phyloP scores from a whole-genome alignment of 2,113 vertebrate species.

The Carassius carassius region DNA sequence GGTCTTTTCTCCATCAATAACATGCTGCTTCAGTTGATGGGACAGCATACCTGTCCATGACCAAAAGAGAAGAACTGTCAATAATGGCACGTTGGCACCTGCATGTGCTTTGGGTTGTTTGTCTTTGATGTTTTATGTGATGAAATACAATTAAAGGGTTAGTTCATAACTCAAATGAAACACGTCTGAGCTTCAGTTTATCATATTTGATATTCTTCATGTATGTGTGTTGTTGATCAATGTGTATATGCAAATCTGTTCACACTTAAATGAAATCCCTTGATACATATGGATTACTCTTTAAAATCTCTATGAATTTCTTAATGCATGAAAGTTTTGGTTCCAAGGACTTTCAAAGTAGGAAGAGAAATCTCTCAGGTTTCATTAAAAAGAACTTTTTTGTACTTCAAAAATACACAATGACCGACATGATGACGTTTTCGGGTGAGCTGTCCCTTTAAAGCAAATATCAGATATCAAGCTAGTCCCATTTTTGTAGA shows the following conservation, averaged over 20 bases:
- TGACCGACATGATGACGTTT: neutral
- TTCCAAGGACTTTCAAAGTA: neutral
- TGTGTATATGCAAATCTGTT: neutral
- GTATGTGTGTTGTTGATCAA: neutral
- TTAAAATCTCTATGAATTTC: neutral
- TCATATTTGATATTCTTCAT: neutral
- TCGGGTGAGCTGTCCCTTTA: neutral
- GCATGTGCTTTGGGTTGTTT: neutral
- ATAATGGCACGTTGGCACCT: neutral
- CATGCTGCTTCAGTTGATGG: constrained; percentile 95
- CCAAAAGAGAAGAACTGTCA: neutral
- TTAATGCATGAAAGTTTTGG: neutral
- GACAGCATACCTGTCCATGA: constrained; percentile 88
- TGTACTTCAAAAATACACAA: neutral
- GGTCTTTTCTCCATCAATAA: constrained; percentile 98
- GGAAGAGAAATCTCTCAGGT: neutral
- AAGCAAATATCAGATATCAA: neutral
- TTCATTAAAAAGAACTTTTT: neutral
- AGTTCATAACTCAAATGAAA: neutral
- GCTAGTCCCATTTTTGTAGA: neutral
- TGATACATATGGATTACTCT: neutral
- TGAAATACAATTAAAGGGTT: neutral
- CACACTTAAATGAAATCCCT: neutral
- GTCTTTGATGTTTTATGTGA: neutral
- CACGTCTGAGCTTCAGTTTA: neutral